Base-by-base conservation (phyloP, 1,140 invertebrate species). In the Cydia splendana region DNA sequence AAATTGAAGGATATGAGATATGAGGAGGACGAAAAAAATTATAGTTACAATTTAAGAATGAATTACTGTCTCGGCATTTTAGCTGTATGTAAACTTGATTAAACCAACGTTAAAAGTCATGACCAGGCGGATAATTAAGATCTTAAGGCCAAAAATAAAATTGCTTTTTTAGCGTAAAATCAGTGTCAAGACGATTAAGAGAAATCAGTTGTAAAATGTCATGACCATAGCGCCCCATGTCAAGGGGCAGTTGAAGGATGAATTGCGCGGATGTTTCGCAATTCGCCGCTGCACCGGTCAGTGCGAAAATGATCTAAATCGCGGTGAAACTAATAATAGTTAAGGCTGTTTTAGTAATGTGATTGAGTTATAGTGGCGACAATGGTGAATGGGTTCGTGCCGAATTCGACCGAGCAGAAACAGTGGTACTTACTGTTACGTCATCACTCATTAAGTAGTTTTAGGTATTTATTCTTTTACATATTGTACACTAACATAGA, bases 101-200 rank as follows among this genome's bases (percentile, higher is more conserved):
- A 15, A 53, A n/a, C 0, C 45, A 15, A 12, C 18, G 4, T 62
- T 62, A 62, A 62, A 62, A 62, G 57, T 62, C 57, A 62, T 62
- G 57, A 62, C 18, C 57, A 24, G 57, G 57, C 20, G 18, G 6
- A 62, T 62, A 62, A 62, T 62, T 62, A 62, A 62, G 7, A 10
- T 24, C 7, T 57, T 57, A 18, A 57, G 53, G 53, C 53, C n/a
- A 20, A 18, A 53, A 57, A 7, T 57, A 57, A 57, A 62, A 62
- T 24, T 62, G n/a, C 57, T 24, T 62, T 57, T 62, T 62, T 62
- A 62, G 15, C 57, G 20, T 24, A 62, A 24, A 62, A 62, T 62
- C 57, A 71, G 67, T 71, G 67, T 71, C 67, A 71, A 71, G 67
- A 71, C 67, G 67, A 71, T 71, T 71, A 71, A 71, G 67, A 38